phyloP scores from a whole-genome alignment of 2,797 vertebrate species.

The Macropus fuliginosus region DNA sequence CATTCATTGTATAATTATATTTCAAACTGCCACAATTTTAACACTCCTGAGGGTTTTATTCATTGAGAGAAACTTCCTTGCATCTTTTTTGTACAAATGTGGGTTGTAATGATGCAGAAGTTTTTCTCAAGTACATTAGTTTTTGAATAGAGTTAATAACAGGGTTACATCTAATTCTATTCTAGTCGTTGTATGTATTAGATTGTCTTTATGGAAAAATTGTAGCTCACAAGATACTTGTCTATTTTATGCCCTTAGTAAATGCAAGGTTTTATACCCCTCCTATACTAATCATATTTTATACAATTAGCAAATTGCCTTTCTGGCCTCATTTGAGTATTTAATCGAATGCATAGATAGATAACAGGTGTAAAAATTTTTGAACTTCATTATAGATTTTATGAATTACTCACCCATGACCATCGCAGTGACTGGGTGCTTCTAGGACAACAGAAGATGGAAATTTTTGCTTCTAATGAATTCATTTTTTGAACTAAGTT shows the following conservation, averaged over 20 bases:
- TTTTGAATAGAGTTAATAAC: constrained; percentile 5
- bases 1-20: neutral
- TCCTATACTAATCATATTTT: constrained; percentile 18
- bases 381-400: neutral
- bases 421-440: neutral
- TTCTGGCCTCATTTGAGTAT: neutral
- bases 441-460: neutral
- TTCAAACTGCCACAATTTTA: neutral
- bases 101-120: constrained; percentile 24
- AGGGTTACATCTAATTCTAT: neutral
- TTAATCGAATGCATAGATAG: neutral
- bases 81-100: constrained; percentile 17
- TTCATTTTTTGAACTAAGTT: neutral
- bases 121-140: constrained; percentile 26
- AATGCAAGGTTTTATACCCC: neutral
- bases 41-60: neutral
- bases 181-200: constrained; percentile 1
- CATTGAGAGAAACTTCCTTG: neutral
- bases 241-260: neutral
- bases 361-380: constrained; percentile 6
- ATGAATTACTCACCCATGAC: constrained; percentile 9
- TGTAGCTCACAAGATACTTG: neutral
- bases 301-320: neutral
- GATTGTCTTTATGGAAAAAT: neutral
- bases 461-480: neutral